Evolutionary conservation across 2,113 vertebrate genomes (phyloP), one percentile per base, ranked within the genome.

Genomic region (Donacobius atricapilla): DNA sequence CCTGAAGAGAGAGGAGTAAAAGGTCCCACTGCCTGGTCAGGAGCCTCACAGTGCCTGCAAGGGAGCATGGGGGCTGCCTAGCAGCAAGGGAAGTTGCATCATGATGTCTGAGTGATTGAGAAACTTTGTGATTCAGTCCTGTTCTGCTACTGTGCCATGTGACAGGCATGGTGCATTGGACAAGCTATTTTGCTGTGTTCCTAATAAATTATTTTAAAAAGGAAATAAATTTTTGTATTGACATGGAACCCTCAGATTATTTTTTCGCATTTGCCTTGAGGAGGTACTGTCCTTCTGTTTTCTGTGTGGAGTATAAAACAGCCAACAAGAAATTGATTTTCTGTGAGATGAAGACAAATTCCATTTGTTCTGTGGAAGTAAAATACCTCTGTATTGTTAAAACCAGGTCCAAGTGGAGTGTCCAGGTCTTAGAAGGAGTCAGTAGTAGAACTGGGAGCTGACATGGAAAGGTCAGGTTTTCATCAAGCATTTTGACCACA

Each of bases 41-140:
- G 48, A 73, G 64, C 30, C 35, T 8, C 50, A 8, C 30, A 25
- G 2, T 68, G 53, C n/a, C 65, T 86, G 65, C 28, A 6, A 3
- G 84, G 82, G 65, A 79, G 23, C 0, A 1, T 33, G 78, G 78
- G 81, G 81, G 24, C 75, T 89, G 88, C 39, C 15, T 28, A 22
- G 37, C n/a, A 31, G 51, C 42, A 89, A 47, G n/a, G 92, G 86
- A 94, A 87, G 48, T 93, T 95, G 77, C 89, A 25, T 96, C 91
- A 81, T 24, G 42, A 31, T 69, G 30, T 30, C 42, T 66, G 71
- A 75, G 47, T 58, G 83, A 56, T 83, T 93, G 91, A 81, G 95
- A 94, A 95, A 92, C 80, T 81, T 92, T 23, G 10, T 91, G 60
- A 77, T 95, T 95, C 90, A 89, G 63, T 69, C 44, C 15, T 86